These are phyloP conservation scores for Eumacrocentrus americanus DNA, from an alignment of 2,888 invertebrate species.

Conservation along the genomic window DNA sequence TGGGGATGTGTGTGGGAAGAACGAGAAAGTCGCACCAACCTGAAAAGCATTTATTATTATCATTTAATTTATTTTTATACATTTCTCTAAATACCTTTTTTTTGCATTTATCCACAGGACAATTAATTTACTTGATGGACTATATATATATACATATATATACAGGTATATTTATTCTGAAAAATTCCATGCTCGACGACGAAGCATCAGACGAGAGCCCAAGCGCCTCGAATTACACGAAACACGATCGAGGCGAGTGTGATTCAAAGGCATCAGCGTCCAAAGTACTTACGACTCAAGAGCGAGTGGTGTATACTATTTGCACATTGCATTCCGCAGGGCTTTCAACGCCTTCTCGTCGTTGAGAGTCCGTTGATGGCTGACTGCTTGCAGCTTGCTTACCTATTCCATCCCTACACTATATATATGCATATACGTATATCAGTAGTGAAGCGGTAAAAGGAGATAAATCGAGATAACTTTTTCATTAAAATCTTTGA, in stretches of 20 bases:
- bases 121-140: no score
- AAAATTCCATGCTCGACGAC: background rate
- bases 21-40: slow-evolving; percentile 32
- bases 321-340: slow-evolving; percentile 42
- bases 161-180: background rate
- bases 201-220: background rate
- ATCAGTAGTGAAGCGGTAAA: slow-evolving; percentile 24
- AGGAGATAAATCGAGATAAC: background rate
- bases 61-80: no score
- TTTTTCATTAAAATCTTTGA: background rate
- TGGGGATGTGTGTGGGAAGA: slow-evolving; percentile 34
- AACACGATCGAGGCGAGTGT: slow-evolving; percentile 23
- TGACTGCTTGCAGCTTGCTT: slow-evolving; percentile 10
- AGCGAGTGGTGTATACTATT: slow-evolving; percentile 32
- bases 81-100: no score
- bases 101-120: no score
- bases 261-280: slow-evolving; percentile 18
- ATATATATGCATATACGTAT: background rate
- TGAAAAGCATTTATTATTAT: background rate
- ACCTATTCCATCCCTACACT: background rate
- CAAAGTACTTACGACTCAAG: background rate
- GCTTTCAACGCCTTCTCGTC: slow-evolving; percentile 39
- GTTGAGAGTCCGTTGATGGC: slow-evolving; percentile 8
- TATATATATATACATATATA: no score
- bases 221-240: slow-evolving; percentile 18